A percentile compares a stretch with the other conserved stretches of the same genome.
Conservation (phyloP, 64 coral and sea anemone genomes). For the Catalaphyllia jardinei region DNA sequence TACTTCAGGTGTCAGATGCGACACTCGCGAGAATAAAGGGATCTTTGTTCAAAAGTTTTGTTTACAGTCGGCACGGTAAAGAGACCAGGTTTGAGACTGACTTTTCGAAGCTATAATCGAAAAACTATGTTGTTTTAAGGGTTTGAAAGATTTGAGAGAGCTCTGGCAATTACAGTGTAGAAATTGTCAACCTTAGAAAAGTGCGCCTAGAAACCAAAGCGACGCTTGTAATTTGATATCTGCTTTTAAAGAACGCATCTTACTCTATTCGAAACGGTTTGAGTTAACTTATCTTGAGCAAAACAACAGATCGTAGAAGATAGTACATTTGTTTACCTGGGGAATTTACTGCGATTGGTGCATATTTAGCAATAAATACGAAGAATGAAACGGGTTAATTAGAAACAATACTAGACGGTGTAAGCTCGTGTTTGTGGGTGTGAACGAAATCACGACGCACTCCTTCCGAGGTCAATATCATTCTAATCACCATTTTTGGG, state of each 20-base stretch:
- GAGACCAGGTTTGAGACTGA: background rate
- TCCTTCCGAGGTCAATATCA: background rate
- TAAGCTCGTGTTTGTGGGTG: background rate
- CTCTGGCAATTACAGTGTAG: background rate
- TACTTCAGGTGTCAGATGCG: slow-evolving; percentile 13
- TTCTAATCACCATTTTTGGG: background rate
- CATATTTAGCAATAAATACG: background rate
- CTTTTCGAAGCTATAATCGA: slow-evolving; percentile 15
- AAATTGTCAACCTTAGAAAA: background rate
- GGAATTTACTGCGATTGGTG: background rate
- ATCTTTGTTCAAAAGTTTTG: slow-evolving; percentile 42
- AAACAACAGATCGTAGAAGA: background rate
- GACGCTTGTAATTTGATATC: slow-evolving; percentile 27
- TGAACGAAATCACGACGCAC: background rate
- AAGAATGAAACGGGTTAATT: background rate
- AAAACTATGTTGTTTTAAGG: slow-evolving; percentile 2
- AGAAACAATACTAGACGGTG: background rate
- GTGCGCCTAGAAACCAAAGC: background rate
- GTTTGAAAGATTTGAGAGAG: background rate
- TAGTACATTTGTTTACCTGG: background rate
- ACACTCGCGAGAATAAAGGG: background rate
- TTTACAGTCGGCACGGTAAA: background rate
- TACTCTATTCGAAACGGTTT: background rate
- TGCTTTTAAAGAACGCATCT: background rate
- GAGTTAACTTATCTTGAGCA: background rate